Evolutionary conservation across 1,140 invertebrate genomes (phyloP).

Genomic region (Drosophila pandora): DNA sequence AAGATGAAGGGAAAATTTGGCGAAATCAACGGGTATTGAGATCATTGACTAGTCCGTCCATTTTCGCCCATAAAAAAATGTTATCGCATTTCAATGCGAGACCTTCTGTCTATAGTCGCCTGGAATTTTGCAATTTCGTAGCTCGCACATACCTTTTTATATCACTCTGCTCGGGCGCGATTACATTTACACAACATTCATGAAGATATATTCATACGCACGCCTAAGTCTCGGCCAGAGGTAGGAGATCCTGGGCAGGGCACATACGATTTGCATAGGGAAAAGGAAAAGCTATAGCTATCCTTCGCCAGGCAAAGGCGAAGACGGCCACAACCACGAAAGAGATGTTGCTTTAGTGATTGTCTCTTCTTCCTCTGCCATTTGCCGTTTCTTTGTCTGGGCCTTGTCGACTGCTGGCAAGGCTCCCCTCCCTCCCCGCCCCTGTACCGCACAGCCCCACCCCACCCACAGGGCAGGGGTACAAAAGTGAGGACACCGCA

Average conservation of each 20-base stretch:
- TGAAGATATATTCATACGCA: slow-evolving; percentile 71
- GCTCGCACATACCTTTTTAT: slow-evolving; percentile 36
- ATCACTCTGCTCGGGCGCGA: slow-evolving; percentile 41
- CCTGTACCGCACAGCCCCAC: too few relatives aligned
- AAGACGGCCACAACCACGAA: slow-evolving; percentile 43
- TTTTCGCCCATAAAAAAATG: background rate
- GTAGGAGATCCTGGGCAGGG: slow-evolving; percentile 1
- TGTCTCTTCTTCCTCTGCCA: slow-evolving; percentile 64
- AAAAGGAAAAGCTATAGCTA: slow-evolving; percentile 47
- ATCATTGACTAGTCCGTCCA: slow-evolving; percentile 2
- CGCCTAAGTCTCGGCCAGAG: slow-evolving; percentile 38
- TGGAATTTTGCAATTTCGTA: slow-evolving; percentile 69
- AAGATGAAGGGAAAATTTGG: slow-evolving; percentile 21
- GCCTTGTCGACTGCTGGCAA: slow-evolving; percentile 46
- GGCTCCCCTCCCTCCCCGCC: slow-evolving; percentile 13
- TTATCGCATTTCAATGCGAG: slow-evolving; percentile 9
- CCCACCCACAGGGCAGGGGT: background rate
- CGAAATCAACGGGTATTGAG: slow-evolving; percentile 47
- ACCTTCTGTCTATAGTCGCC: slow-evolving; percentile 11
- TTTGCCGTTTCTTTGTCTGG: slow-evolving; percentile 65
- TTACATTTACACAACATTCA: slow-evolving; percentile 31
- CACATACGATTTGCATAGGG: slow-evolving; percentile 71
- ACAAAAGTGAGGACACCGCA: background rate
- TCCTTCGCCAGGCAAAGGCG: background rate
- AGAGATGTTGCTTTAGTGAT: slow-evolving; percentile 71